phyloP scores from a whole-genome alignment of 2,888 invertebrate genomes.

The Drosophila prolongata region DNA sequence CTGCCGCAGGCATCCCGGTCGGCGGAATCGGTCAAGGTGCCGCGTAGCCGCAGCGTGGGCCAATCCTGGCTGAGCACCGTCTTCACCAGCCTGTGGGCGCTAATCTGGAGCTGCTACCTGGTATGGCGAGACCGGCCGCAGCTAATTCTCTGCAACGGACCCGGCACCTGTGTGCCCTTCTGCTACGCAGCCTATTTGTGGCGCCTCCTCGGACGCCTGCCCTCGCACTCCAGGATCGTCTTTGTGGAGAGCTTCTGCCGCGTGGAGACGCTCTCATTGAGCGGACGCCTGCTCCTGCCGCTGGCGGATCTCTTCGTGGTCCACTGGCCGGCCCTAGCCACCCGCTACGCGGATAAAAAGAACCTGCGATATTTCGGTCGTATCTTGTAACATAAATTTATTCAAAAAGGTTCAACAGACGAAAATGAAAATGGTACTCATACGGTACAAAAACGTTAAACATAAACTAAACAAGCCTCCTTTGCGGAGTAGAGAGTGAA shows the following conservation, averaged over 20 bases:
- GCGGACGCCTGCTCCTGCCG: constrained; percentile 93
- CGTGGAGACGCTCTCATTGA: constrained; percentile 94
- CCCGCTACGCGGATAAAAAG: constrained; percentile 55
- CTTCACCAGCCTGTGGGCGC: constrained; percentile 90
- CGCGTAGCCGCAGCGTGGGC: constrained; percentile 93
- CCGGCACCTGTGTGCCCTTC: constrained; percentile 97
- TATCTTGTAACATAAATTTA: constrained; percentile 84
- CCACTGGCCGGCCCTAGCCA: constrained; percentile 93
- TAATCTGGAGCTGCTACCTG: constrained; percentile 89
- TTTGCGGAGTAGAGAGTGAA: background rate
- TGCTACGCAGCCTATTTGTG: constrained; percentile 91
- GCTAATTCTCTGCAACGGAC: constrained; percentile 96
- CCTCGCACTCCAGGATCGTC: constrained; percentile 89
- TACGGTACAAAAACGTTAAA: background rate
- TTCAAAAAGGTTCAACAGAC: background rate
- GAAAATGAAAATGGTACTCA: constrained; percentile 2
- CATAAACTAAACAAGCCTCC: no score
- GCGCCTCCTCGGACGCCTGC: constrained; percentile 88
- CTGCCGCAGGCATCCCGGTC: constrained; percentile 71
- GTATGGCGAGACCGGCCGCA: constrained; percentile 90
- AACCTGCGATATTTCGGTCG: constrained; percentile 91
- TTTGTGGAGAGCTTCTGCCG: constrained; percentile 98
- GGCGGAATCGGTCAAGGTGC: constrained; percentile 86
- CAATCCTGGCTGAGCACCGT: constrained; percentile 93
- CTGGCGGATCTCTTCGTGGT: constrained; percentile 95